Conservation (phyloP, 2,113 vertebrate genomes). For the Gobiocypris rarus region DNA sequence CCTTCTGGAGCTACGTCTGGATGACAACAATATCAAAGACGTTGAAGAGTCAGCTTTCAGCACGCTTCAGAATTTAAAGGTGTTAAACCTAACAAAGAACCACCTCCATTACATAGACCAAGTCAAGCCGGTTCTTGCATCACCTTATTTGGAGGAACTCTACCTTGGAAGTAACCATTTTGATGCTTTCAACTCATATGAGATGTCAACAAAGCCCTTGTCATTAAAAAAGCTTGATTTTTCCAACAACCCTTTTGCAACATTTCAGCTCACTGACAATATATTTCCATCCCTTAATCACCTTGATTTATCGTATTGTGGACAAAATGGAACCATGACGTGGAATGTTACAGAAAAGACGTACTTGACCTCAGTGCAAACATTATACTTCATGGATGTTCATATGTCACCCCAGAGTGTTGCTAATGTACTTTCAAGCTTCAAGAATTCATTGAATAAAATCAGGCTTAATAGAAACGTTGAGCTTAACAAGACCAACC, state of each 20-base stretch:
- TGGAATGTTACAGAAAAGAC: slow-evolving; percentile 65
- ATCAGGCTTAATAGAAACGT: slow-evolving; percentile 68
- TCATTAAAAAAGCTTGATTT: slow-evolving; percentile 37
- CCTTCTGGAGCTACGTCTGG: slow-evolving; percentile 40
- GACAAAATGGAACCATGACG: slow-evolving; percentile 20
- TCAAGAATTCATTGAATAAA: slow-evolving; percentile 62
- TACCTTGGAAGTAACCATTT: slow-evolving; percentile 45
- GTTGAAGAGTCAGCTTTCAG: slow-evolving; percentile 43
- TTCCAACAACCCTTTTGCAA: slow-evolving; percentile 52
- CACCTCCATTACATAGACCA: slow-evolving; percentile 12
- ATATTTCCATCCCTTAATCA: slow-evolving; percentile 67
- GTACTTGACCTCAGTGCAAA: slow-evolving; percentile 64
- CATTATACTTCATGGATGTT: slow-evolving; percentile 66
- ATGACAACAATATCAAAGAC: slow-evolving; percentile 35
- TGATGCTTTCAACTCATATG: slow-evolving; percentile 32
- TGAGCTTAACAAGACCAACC: slow-evolving; percentile 24
- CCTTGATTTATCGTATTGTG: slow-evolving; percentile 59
- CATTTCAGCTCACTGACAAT: slow-evolving; percentile 63
- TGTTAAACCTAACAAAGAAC: slow-evolving; percentile 52
- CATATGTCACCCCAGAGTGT: slow-evolving; percentile 50
- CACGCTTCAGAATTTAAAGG: slow-evolving; percentile 36
- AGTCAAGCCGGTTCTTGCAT: slow-evolving; percentile 32
- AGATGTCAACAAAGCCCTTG: slow-evolving; percentile 38
- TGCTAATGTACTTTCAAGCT: slow-evolving; percentile 55
- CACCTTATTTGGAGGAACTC: slow-evolving; percentile 38